Base-by-base conservation (phyloP, 2,797 vertebrate genomes). In the Typhlichthys subterraneus region DNA sequence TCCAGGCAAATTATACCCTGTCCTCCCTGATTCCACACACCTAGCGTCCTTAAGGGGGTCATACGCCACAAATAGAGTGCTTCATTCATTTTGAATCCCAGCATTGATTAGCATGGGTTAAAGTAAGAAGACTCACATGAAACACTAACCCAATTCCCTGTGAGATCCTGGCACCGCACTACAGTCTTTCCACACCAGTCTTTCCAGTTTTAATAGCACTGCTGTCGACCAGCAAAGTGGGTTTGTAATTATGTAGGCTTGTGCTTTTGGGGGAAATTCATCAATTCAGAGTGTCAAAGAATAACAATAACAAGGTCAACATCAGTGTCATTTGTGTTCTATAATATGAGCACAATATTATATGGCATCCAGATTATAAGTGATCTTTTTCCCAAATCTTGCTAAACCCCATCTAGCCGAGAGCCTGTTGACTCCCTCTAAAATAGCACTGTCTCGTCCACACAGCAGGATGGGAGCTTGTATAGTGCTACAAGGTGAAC, bases 391-490 rank as follows among this genome's bases (percentile, higher is more conserved):
- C 33, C 33, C 33, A 38, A 9, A 38, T 38, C 33, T 38, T 9
- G 33, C 61, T 61, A 64, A 55, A 29, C 64, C 72, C 59, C 63
- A 46, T 63, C 19, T 50, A 69, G 52, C 65, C 70, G 65, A 78
- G 71, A 63, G 51, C 65, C 55, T 48, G 45, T 5, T 61, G 14
- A 75, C 14, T 51, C 49, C 69, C 69, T 77, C 68, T 12, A 79
- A 79, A 82, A 79, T 75, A 82, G 76, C 59, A 53, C 0, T 3
- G 31, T 57, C 57, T 64, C 58, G 52, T 70, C 31, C 54, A 48
- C 54, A 45, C 31, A 14, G 49, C 50, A 69, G 14, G 14, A 74
- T 63, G 55, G 9, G 59, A 59, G 1, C 49, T 31, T 53, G 14
- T 58, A 69, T 63, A 69, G 62, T 47, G 19, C 12, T 53, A 53